Evolutionary conservation across 2,888 invertebrate genomes (phyloP), one percentile per base, ranked within the genome.

Genomic region (Toxonevra muliebris): DNA sequence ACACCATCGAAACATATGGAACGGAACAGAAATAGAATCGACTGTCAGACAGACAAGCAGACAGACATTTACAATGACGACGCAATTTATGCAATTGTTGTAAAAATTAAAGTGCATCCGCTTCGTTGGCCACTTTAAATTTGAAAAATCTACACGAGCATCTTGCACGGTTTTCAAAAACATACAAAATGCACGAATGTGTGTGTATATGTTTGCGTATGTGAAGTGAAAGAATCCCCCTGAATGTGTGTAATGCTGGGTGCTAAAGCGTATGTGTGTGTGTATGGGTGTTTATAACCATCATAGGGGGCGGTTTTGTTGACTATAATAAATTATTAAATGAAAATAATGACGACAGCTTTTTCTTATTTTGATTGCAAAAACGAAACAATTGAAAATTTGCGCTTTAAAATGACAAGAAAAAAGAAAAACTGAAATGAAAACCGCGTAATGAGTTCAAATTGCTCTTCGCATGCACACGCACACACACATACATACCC

Each of bases 311-410:
- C 71, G 74, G 76, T 75, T 77, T 76, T 82, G 82, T 82, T 82
- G 82, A 82, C 79, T 78, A 76, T 81, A 80, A 81, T 81, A 82
- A 82, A 82, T 82, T 82, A 82, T 81, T 81, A 81, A 81, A 80
- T 76, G 79, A 79, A 79, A 79, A 81, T 81, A 82, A 82, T 82
- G 81, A 81, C 80, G 80, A 69, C 66, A 66, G 68, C 60, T 63
- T 61, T 61, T 67, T 58, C 30, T 30, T 30, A 30, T 48, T 61
- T 48, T 57, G 54, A 58, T 57, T 68, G 58, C 64, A 61, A 62
- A 30, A 30, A 54, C 41, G 58, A 64, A 60, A 68, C 64, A 68
- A 60, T 64, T 63, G 64, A 64, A 68, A 64, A 59, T 55, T 42
- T 53, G 60, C 50, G 30, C 30, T 30, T 30, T 30, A 30, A 30